Conservation (phyloP, 2,113 vertebrate genomes). For the Taurulus bubalis region DNA sequence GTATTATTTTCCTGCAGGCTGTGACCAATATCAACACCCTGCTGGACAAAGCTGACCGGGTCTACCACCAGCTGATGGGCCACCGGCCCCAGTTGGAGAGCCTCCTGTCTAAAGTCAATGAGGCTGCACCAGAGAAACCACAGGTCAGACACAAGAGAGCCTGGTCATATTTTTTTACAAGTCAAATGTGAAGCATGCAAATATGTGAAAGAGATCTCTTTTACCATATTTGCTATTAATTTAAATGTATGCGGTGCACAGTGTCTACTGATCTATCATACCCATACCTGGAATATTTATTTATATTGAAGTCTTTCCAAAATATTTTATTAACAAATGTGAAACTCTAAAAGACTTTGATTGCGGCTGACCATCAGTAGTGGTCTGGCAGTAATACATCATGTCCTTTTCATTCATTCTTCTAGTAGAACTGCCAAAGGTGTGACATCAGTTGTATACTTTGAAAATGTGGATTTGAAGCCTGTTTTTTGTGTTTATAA, state of each 20-base stretch:
- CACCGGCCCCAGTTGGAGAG: conserved; percentile 96
- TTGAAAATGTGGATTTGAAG: not conserved
- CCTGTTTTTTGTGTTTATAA: not conserved
- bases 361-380: not conserved
- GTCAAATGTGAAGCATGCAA: not conserved
- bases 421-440: not conserved
- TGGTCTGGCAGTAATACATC: not conserved
- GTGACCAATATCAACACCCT: conserved; percentile 98
- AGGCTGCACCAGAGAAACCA: conserved; percentile 97
- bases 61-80: conserved; percentile 99
- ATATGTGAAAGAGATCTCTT: not conserved
- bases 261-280: not conserved
- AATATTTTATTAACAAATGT: not conserved
- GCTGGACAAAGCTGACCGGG: conserved; percentile 97
- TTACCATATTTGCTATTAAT: not conserved
- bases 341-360: not conserved
- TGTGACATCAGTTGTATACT: not conserved
- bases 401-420: not conserved
- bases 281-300: not conserved
- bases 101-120: conserved; percentile 96
- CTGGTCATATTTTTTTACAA: not conserved
- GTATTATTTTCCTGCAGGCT: conserved; percentile 80
- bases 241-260: not conserved
- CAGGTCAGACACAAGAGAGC: conserved; percentile 85
- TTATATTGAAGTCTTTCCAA: not conserved